A percentile compares a stretch with the other conserved stretches of the same genome.
phyloP scores from a whole-genome alignment of 2,888 invertebrate species.

The Tribolium freemani region DNA sequence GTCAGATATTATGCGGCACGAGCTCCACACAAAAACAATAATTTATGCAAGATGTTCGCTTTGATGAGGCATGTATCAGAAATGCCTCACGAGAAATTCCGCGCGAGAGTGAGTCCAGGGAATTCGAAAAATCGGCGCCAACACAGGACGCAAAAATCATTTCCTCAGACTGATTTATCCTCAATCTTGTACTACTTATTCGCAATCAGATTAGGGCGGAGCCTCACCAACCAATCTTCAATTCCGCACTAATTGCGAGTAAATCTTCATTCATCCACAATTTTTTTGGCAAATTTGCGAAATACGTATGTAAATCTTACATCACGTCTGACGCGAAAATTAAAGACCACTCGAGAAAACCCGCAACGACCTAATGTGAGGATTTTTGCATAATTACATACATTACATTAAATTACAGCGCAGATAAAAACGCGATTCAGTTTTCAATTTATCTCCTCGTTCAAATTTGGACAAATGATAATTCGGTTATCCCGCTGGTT shows the following conservation, averaged over 20 bases:
- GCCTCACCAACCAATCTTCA: not conserved
- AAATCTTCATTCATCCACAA: not conserved
- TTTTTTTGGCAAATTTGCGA: not conserved
- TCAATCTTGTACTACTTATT: no score
- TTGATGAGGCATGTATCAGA: conserved; percentile 7
- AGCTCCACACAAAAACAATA: conserved; percentile 5
- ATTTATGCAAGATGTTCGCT: not conserved
- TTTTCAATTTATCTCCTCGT: conserved; percentile 6
- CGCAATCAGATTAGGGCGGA: not conserved
- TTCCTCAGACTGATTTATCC: no score
- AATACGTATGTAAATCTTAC: conserved; percentile 22
- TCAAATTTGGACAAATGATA: not conserved
- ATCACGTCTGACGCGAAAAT: conserved; percentile 19
- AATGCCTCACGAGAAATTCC: conserved; percentile 4
- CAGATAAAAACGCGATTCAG: conserved; percentile 8
- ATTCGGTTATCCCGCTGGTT: not conserved
- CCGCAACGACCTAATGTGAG: conserved; percentile 15
- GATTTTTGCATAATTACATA: conserved; percentile 25
- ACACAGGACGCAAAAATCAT: not conserved
- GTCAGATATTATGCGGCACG: not conserved
- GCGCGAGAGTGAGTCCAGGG: not conserved
- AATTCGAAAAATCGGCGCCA: conserved; percentile 4
- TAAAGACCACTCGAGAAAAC: conserved; percentile 10
- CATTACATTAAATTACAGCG: conserved; percentile 16
- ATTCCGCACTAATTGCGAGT: not conserved